phyloP scores from a whole-genome alignment of 2,797 vertebrate species.

The Neomorphus geoffroyi region DNA sequence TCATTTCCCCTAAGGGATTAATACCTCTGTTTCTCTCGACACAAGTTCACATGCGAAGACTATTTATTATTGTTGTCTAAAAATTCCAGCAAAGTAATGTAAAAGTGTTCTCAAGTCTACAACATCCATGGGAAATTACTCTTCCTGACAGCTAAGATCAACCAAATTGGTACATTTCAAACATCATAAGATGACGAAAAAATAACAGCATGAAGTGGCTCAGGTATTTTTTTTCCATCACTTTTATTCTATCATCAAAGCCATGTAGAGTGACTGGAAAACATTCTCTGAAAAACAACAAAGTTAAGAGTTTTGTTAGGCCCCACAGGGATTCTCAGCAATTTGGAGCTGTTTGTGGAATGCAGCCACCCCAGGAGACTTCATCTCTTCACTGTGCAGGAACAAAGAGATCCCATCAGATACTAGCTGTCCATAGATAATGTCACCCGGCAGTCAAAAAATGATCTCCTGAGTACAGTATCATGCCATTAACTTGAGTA shows the following conservation, averaged over 20 bases:
- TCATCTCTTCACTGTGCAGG: neutral
- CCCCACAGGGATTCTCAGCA: conserved; percentile 33
- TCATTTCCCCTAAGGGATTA: conserved; percentile 13
- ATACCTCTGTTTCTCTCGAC: conserved; percentile 33
- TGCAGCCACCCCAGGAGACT: neutral
- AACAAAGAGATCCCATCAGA: neutral
- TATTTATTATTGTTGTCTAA: conserved; percentile 65
- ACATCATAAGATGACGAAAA: neutral
- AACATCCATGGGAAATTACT: conserved; percentile 47
- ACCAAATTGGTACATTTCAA: neutral
- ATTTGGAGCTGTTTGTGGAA: conserved; percentile 54
- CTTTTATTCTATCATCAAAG: conserved; percentile 32
- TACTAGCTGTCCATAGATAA: neutral
- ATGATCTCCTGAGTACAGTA: neutral
- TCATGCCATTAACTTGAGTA: neutral
- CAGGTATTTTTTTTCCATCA: conserved; percentile 35
- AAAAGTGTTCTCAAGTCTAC: conserved; percentile 27
- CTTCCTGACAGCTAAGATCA: conserved; percentile 19
- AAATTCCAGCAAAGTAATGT: conserved; percentile 23
- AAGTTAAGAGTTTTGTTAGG: conserved; percentile 22
- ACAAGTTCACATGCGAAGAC: conserved; percentile 47
- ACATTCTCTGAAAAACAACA: conserved; percentile 32
- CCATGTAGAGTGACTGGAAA: conserved; percentile 14
- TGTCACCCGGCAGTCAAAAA: neutral
- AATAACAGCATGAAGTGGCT: conserved; percentile 24